A percentile compares a stretch with the other conserved stretches of the same genome.
phyloP scores from a whole-genome alignment of 2,113 vertebrate genomes.

The Nothobranchius kuhntae region DNA sequence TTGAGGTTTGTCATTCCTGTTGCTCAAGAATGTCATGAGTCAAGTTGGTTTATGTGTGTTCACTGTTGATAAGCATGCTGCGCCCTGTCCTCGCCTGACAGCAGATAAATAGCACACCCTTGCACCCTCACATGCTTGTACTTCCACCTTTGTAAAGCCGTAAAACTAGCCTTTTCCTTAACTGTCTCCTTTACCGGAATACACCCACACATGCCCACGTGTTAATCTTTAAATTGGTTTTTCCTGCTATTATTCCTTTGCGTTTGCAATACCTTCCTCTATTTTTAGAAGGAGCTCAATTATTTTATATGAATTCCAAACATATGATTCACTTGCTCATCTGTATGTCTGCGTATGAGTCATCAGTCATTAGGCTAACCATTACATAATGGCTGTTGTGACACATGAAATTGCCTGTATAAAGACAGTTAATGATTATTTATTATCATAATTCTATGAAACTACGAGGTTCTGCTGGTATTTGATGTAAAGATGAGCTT shows the following conservation, averaged over 20 bases:
- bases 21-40: conserved; percentile 58
- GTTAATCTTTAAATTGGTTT: conserved; percentile 6
- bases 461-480: neutral
- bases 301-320: too few relatives aligned
- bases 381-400: neutral
- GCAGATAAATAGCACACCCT: conserved; percentile 10
- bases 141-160: neutral
- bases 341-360: neutral
- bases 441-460: neutral
- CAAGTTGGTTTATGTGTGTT: conserved; percentile 43
- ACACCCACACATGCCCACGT: neutral
- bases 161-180: neutral
- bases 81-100: conserved; percentile 49
- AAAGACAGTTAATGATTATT: neutral
- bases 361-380: neutral
- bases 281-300: too few relatives aligned
- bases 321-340: conserved; percentile 22
- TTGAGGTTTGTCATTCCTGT: conserved; percentile 44
- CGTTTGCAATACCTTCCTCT: neutral
- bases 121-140: conserved; percentile 11
- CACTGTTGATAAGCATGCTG: conserved; percentile 51
- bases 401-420: neutral
- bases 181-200: neutral
- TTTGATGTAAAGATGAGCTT: neutral
- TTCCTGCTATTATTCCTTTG: conserved; percentile 1